Base-by-base conservation (phyloP, 2,113 vertebrate species). In the Thunnus maccoyii region DNA sequence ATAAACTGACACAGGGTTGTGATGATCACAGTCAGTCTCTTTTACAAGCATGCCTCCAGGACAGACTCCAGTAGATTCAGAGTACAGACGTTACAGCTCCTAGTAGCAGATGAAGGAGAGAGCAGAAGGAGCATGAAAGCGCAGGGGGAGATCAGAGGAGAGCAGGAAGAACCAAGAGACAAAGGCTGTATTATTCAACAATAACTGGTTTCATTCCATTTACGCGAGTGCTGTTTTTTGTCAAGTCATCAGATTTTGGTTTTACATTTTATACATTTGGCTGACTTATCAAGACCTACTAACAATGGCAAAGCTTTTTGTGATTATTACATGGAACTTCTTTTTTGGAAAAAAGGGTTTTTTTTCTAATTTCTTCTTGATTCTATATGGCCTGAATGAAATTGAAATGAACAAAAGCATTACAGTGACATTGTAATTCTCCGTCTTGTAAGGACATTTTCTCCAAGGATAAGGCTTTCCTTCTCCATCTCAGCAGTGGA, bases 1-100 rank as follows among this genome's bases (percentile, higher is more conserved):
- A 70, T 14, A 47, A 80, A 72, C 51, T 57, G 80, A 82, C 75
- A 61, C 25, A 13, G 32, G 68, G 79, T 65, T 27, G 36, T 1
- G 22, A 71, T 44, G 25, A 89, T 73, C 69, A 68, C 65, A 75
- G 80, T 46, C 66, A 36, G 51, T 57, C 32, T 60, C 62, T 79
- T 73, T 83, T 56, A 67, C 56, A 54, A 80, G 50, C 64, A 52
- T 57, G 82, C 83, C 84, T 88, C 56, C 50, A 74, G 83, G 76
- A 86, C 72, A 72, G 36, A 65, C 58, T 78, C 32, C 46, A 74
- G 65, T 6, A 56, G 62, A 76, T 20, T 83, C 52, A 51, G 48
- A 63, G 46, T 47, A 36, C 74, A 83, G 75, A 84, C 8, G 32
- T 18, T 66, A 62, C 65, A 72, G 63, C 54, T 73, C 14, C 22